Base-by-base conservation (phyloP, 2,888 invertebrate genomes). In the Polyommatus icarus region DNA sequence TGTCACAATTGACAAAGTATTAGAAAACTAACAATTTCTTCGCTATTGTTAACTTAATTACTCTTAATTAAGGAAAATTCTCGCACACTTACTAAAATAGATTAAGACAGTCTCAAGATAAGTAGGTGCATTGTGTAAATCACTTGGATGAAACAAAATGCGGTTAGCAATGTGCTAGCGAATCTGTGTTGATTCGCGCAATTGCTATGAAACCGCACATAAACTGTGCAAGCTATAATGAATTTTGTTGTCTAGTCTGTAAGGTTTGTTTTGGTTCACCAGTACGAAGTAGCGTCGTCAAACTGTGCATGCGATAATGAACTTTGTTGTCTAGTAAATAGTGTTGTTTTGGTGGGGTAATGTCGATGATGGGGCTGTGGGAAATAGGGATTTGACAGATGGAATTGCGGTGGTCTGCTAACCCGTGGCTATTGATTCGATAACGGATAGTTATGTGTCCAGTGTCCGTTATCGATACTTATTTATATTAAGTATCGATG, bases 311-410 rank as follows among this genome's bases (percentile, higher is more conserved):
- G 67, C 32, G 32, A 79, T 77, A 79, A n/a, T 77, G 73, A 57
- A 76, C 79, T 75, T 78, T 82, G 79, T 79, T 61, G 7, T 12
- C 50, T 24, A 71, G 1, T 8, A 0, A 10, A 72, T 81, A 79
- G 78, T 76, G 71, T 46, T 46, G 20, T 67, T 29, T 24, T 78
- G 57, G 76, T 76, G 24, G 24, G 29, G 59, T 73, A 50, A 46
- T 76, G 76, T 46, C 67, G 24, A 75, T 29, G 77, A 71, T 78
- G 80, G 80, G 86, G 85, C 88, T 90, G 90, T 91, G 90, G 87
- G 90, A 90, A 83, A 83, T 83, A 79, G 81, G 82, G 82, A 81
- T 84, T 82, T 81, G 81, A 80, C 81, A 82, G 84, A 84, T 84
- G 80, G 80, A 78, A 78, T 80, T 80, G 78, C 80, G 79, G 81